Percentiles rank a stretch among this genome's conserved stretches.
Evolutionary conservation across 2,113 vertebrate species (phyloP).

Genomic region (Melanerpes formicivorus): DNA sequence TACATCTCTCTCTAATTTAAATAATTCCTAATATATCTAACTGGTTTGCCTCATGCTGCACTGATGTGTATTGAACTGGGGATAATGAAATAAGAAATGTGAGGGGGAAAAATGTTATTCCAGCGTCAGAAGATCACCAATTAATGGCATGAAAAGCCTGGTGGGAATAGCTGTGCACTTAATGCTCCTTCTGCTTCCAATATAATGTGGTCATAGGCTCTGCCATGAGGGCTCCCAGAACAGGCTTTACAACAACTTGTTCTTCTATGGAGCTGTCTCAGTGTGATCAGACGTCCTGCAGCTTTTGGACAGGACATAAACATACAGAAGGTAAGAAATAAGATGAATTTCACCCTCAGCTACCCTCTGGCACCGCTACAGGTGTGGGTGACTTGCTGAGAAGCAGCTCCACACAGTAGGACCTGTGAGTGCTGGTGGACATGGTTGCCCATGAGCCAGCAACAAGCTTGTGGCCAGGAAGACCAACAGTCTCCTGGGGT

Average conservation of each 20-base stretch:
- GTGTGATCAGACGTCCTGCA: background rate
- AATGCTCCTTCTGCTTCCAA: conserved; percentile 40
- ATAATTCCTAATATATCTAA: conserved; percentile 81
- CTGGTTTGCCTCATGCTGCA: conserved; percentile 59
- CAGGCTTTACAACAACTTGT: background rate
- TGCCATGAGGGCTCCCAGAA: background rate
- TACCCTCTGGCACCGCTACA: background rate
- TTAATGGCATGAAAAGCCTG: conserved; percentile 74
- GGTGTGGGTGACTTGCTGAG: too few species aligned
- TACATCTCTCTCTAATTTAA: conserved; percentile 81
- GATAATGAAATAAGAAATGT: conserved; percentile 82
- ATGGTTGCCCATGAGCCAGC: too few species aligned
- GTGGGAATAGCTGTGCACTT: conserved; percentile 67
- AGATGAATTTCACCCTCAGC: background rate
- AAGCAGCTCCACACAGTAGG: too few species aligned
- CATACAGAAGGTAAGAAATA: background rate
- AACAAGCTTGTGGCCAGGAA: too few species aligned
- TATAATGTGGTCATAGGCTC: background rate
- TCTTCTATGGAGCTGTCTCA: background rate
- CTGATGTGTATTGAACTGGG: conserved; percentile 80
- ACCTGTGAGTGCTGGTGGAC: too few species aligned
- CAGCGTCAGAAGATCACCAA: conserved; percentile 75
- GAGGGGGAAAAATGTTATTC: conserved; percentile 73
- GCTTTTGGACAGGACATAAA: background rate
- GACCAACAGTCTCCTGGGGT: too few species aligned